Base-by-base conservation (phyloP, 2,113 vertebrate species). In the Gobio gobio region DNA sequence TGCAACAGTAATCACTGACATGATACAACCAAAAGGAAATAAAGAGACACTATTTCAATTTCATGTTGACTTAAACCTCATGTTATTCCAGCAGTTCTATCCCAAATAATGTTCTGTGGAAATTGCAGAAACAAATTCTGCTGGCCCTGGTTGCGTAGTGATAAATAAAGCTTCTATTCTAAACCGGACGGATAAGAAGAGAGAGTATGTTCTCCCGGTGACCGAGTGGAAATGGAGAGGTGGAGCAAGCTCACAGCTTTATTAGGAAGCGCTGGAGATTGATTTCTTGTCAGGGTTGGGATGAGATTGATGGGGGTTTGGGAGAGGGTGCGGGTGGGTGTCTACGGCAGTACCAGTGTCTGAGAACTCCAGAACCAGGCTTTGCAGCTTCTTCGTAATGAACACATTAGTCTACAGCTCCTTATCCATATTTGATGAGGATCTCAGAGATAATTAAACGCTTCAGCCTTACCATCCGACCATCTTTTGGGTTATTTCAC, bases 391-490 rank as follows among this genome's bases (percentile, higher is more conserved):
- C 83, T 90, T 87, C 89, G 85, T 93, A 93, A 94, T 94, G 92
- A 94, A 93, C 88, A 92, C 91, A 89, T 92, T 89, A 89, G 90
- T 91, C 86, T 66, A 78, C 86, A 88, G 89, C 78, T 89, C 86
- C 61, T 81, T 90, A 93, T 94, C 89, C 91, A 93, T 93, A 92
- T 94, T 94, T 94, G 92, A 94, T 92, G 92, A 93, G 90, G 86
- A 92, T 87, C 90, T 85, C 85, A 87, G 86, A 90, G 86, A 90
- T 90, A 92, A 91, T 94, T 91, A 91, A 86, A 43, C 79, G 5
- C 13, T 74, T 54, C 47, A 13, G 89, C 83, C 45, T 36, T 61
- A 76, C 58, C 14, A 63, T 63, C 58, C 18, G 2, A 66, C 78
- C 61, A 49, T 47, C 12, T 51, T 81, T 81, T 80, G 59, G 51